Evolutionary conservation across 2,113 vertebrate species (phyloP), one percentile per base, ranked within the genome.

Genomic region (Eleginops maclovinus): DNA sequence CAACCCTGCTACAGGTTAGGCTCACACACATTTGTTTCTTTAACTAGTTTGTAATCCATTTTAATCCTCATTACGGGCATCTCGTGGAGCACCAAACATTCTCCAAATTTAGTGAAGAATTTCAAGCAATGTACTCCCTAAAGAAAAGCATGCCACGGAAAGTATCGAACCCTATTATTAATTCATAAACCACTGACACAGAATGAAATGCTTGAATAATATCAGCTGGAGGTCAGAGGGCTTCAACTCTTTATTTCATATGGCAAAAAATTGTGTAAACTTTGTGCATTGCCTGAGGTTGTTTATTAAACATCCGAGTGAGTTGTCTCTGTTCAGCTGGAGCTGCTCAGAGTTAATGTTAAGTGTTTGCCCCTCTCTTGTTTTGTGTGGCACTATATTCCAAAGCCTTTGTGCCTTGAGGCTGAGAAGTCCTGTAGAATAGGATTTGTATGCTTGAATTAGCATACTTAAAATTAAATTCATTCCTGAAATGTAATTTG

Each of bases 1-100:
- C 89, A 99, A 99, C 89, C 98, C 98, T 77, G 96, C 97, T 56
- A 99, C 98, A 89, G 89, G 92, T 92, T 9, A 26, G 53, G 72
- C 43, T 67, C n/a, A 14, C 26, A 69, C 60, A 36, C 24, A 9
- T 13, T 4, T 1, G 10, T 67, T 55, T 24, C 28, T 49, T 3
- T n/a, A 10, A 17, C 40, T 2, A 3, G 21, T 9, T 54, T 4
- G 51, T 19, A 26, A 28, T 55, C 41, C n/a, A n/a, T 54, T 24
- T 67, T 47, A 12, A 58, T 51, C 15, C 9, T n/a, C 3, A 0
- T 77, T 22, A 46, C 14, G 17, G 21, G 46, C 24, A 62, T 81
- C 19, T 28, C 40, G 10, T 46, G 62, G 19, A 72, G 40, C 14
- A 41, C 19, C 3, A 64, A 26, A 31, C 6, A 24, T 10, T 17